A percentile compares a stretch with the other conserved stretches of the same genome.
Conservation (phyloP, 2,113 vertebrate genomes). For the Trogon melanurus region DNA sequence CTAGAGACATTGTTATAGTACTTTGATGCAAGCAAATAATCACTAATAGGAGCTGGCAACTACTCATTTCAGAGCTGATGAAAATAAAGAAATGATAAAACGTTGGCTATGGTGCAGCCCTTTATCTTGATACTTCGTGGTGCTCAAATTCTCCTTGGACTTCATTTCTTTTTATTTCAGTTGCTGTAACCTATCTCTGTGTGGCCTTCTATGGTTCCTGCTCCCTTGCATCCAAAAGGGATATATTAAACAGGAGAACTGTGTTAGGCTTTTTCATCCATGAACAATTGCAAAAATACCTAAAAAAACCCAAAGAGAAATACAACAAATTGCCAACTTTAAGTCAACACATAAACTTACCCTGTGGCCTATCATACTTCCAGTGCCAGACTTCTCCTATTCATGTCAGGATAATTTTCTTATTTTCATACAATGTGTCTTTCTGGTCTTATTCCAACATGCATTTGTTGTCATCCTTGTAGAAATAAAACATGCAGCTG, state of each 20-base stretch:
- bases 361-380: not conserved
- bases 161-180: not conserved
- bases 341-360: not conserved
- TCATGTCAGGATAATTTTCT: not conserved
- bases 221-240: not conserved
- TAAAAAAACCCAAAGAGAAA: not conserved
- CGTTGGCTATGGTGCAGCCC: fast-evolving
- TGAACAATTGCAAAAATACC: not conserved
- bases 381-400: not conserved
- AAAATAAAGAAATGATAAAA: not conserved
- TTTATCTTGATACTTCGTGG: not conserved
- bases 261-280: not conserved
- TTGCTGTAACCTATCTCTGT: not conserved
- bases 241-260: not conserved
- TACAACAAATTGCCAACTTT: not conserved
- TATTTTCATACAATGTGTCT: not conserved
- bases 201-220: not conserved
- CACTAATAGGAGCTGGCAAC: not conserved
- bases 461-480: not conserved
- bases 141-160: not conserved
- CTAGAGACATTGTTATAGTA: not conserved
- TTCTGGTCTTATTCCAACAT: not conserved
- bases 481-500: not conserved
- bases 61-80: not conserved
- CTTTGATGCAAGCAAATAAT: not conserved